A percentile compares a stretch with the other conserved stretches of the same genome.
Evolutionary conservation across 2,888 invertebrate species (phyloP).

Genomic region (Romanomermis culicivorax): DNA sequence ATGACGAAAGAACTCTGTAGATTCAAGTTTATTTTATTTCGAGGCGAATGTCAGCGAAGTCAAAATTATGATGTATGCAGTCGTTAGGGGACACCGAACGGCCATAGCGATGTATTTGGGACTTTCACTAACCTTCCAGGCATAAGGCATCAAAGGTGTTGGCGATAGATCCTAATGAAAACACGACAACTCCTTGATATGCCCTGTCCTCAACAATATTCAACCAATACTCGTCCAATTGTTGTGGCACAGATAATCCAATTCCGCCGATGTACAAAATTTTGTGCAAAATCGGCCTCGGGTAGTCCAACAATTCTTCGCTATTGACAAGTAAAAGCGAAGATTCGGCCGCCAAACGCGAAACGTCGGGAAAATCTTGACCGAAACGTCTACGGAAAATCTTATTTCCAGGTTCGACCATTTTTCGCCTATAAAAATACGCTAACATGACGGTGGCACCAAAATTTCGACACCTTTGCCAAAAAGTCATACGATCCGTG

Average conservation of each 20-base stretch:
- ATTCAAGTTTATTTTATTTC: no score
- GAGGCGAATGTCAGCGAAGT: no score
- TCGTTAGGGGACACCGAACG: no score
- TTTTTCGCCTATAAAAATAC: not conserved
- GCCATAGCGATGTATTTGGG: no score
- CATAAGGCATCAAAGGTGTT: no score
- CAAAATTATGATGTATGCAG: no score
- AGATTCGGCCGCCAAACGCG: constrained; percentile 14
- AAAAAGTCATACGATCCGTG: not conserved
- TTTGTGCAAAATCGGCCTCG: constrained; percentile 16
- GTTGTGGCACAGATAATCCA: constrained; percentile 8
- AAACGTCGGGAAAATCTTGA: constrained; percentile 15
- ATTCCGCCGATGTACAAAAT: constrained; percentile 18
- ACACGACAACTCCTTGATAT: constrained; percentile 15
- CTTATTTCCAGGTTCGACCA: not conserved
- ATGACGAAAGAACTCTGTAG: no score
- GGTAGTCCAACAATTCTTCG: constrained; percentile 18
- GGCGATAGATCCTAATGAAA: constrained; percentile 18
- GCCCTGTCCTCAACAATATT: constrained; percentile 14
- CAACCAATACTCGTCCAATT: not conserved
- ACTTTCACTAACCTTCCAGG: no score
- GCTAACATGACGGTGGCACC: not conserved
- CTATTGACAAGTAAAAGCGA: constrained; percentile 17
- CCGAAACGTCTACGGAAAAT: constrained; percentile 14
- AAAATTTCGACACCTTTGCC: no score